Base-by-base conservation (phyloP, 2,797 vertebrate species). In the Odontamblyopus rebecca region DNA sequence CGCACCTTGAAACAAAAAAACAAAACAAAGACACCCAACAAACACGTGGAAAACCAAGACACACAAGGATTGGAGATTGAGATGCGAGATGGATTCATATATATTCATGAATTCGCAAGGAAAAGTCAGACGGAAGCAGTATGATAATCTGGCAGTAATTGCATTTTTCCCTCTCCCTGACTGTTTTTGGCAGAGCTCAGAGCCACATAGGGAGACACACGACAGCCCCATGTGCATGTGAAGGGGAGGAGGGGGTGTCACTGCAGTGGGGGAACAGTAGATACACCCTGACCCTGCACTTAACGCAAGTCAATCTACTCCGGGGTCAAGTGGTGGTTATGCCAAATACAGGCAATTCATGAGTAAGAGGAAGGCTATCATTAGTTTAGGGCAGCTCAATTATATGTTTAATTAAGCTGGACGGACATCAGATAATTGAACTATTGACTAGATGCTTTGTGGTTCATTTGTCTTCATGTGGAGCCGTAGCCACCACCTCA, bases 81-180 rank as follows among this genome's bases (percentile, higher is more conserved):
- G 89, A 90, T 88, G 85, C 89, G 88, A 90, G 89, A 90, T 88
- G 86, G 87, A 89, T 89, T 90, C 90, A 91, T 91, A 91, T 91
- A 90, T 92, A 92, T 92, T 93, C 91, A 93, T 93, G 86, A 91
- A 92, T 92, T 92, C 91, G 88, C 82, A 86, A 84, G 78, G 85
- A 91, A 92, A 91, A 93, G 88, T 91, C 89, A 88, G 89, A 93
- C 88, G 86, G 87, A 91, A 86, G 90, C 90, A 90, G 85, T 93
- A 91, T 90, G 88, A 91, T 91, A 91, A 91, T 92, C 87, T 89
- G 72, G 85, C 87, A 88, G 84, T 91, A 89, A 91, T 89, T 91
- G 90, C 88, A 89, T 91, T 91, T 90, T 88, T 85, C 83, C 78
- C 81, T 88, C 32, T 62, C 61, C 61, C 83, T 84, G 70, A 85